Percentiles rank a stretch among this genome's conserved stretches.
Evolutionary conservation across 53 echinoderm and acorn worm species (phyloP).

Genomic region (Glandiceps talaboti): DNA sequence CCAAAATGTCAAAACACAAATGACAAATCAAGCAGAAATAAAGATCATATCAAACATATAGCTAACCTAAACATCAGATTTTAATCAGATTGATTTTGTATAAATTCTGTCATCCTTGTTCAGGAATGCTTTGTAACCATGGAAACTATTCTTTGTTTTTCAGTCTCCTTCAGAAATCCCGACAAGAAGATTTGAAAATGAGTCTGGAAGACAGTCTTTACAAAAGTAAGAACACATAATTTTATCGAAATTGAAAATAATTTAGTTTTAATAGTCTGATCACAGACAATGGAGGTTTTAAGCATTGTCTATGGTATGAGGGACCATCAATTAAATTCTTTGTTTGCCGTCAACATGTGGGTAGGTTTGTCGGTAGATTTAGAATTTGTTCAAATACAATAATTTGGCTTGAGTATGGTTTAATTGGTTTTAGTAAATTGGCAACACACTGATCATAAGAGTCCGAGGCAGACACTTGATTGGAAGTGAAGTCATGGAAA

Average conservation of each 20-base stretch:
- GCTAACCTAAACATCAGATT: not conserved
- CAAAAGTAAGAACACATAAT: slow-evolving; percentile 16
- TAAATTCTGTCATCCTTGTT: no score
- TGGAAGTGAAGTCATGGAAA: no score
- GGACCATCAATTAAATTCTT: not conserved
- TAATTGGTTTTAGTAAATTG: no score
- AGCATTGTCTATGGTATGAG: not conserved
- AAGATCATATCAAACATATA: not conserved
- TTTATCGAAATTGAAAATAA: not conserved
- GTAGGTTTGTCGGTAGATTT: no score
- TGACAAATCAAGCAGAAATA: no score
- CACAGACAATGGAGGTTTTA: not conserved
- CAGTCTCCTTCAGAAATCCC: not conserved
- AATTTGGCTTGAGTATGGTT: no score
- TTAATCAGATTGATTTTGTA: no score
- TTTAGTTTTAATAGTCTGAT: not conserved
- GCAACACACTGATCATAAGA: no score
- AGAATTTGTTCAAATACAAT: no score
- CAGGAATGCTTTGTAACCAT: not conserved
- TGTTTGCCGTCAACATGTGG: not conserved
- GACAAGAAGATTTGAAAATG: slow-evolving; percentile 29
- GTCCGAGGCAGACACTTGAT: no score
- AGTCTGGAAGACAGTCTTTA: slow-evolving; percentile 30
- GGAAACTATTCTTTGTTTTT: not conserved
- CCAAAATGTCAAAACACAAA: no score